These are phyloP conservation scores for Acleris laterana DNA, from an alignment of 2,888 invertebrate species.

Conservation along the genomic window DNA sequence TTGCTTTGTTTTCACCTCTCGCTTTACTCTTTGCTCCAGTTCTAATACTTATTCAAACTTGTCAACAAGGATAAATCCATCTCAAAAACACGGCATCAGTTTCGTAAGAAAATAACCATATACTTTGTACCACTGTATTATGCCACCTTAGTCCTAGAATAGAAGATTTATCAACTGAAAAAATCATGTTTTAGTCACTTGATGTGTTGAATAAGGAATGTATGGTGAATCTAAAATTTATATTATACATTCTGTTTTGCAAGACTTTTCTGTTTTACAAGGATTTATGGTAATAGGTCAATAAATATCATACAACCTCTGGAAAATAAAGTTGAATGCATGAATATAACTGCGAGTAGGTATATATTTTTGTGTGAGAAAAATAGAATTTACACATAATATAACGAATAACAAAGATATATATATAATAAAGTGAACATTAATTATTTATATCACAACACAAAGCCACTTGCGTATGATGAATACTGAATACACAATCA, in stretches of 20 bases:
- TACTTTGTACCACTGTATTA: slow-evolving; percentile 6
- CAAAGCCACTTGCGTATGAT: slow-evolving; percentile 28
- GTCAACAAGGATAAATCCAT: slow-evolving; percentile 1
- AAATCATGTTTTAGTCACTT: slow-evolving; percentile 31
- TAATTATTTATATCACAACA: slow-evolving; percentile 36
- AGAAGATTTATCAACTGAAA: slow-evolving; percentile 33
- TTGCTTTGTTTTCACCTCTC: background rate
- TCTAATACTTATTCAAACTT: background rate
- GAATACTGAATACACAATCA: slow-evolving; percentile 54
- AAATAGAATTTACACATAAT: background rate
- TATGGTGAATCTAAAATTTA: slow-evolving; percentile 31
- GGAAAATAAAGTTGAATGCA: slow-evolving; percentile 1
- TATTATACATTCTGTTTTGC: slow-evolving; percentile 8
- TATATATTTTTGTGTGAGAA: background rate
- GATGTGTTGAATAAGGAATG: slow-evolving; percentile 33
- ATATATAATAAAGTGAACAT: slow-evolving; percentile 18
- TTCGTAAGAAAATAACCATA: slow-evolving; percentile 10
- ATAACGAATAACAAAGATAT: slow-evolving; percentile 5
- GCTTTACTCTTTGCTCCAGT: background rate
- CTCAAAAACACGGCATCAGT: background rate
- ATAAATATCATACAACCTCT: slow-evolving; percentile 2
- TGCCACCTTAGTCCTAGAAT: slow-evolving; percentile 33
- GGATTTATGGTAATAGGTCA: background rate
- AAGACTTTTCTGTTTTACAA: background rate
- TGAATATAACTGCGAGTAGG: background rate